phyloP scores from a whole-genome alignment of 2,797 vertebrate genomes.

The Hafferia zeledoni region DNA sequence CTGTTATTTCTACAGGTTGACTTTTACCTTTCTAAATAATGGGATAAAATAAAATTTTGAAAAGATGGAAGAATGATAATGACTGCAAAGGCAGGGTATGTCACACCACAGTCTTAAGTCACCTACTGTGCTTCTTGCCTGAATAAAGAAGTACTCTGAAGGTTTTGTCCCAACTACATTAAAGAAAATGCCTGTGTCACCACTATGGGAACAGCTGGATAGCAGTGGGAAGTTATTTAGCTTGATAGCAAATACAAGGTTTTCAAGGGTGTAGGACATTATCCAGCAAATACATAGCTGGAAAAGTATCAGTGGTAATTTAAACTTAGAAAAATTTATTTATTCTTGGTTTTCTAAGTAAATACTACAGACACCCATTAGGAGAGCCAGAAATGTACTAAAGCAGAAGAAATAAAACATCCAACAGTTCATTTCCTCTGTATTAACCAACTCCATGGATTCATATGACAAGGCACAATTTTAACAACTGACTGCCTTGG shows the following conservation, averaged over 20 bases:
- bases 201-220: constrained; percentile 20
- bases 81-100: not conserved
- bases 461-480: not conserved
- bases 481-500: not conserved
- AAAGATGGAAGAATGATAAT: not conserved
- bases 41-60: not conserved
- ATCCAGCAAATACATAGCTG: not conserved
- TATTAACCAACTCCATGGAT: not conserved
- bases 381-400: not conserved
- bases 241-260: not conserved
- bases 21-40: not conserved
- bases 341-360: not conserved
- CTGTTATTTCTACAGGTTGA: not conserved
- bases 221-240: not conserved
- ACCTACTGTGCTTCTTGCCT: not conserved
- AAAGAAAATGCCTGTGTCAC: not conserved
- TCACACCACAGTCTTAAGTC: not conserved
- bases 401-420: not conserved
- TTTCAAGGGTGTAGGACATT: not conserved
- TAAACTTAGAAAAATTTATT: not conserved
- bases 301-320: not conserved
- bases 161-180: not conserved
- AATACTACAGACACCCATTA: not conserved
- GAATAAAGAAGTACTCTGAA: not conserved
- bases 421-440: not conserved